A percentile compares a stretch with the other conserved stretches of the same genome.
These are phyloP conservation scores for Rhogogaster chlorosoma DNA, from an alignment of 2,888 invertebrate species.

Conservation along the genomic window DNA sequence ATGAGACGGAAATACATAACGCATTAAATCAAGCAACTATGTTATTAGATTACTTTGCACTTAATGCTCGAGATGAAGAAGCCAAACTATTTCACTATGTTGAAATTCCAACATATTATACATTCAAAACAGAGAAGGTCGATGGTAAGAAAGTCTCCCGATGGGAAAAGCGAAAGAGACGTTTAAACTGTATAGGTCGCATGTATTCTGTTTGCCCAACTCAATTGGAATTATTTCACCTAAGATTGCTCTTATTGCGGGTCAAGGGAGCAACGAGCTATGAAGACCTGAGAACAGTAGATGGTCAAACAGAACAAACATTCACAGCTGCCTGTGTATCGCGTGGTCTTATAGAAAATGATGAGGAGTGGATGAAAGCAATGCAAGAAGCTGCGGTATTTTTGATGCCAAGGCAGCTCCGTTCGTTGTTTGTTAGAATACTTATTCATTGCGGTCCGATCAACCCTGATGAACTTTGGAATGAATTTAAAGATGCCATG, in stretches of 20 bases:
- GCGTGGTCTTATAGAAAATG: slow-evolving; percentile 64
- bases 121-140: slow-evolving; percentile 43
- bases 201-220: slow-evolving; percentile 29
- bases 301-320: slow-evolving; percentile 59
- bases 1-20: slow-evolving; percentile 43
- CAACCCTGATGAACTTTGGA: background rate
- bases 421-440: background rate
- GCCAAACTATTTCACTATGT: slow-evolving; percentile 48
- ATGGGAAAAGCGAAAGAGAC: slow-evolving; percentile 52
- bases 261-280: slow-evolving; percentile 65
- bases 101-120: slow-evolving; percentile 51
- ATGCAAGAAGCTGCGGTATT: slow-evolving; percentile 61
- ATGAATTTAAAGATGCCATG: slow-evolving; percentile 38
- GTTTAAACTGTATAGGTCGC: slow-evolving; percentile 50
- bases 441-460: background rate
- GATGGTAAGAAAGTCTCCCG: slow-evolving; percentile 23
- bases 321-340: slow-evolving; percentile 62
- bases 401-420: background rate
- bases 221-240: slow-evolving; percentile 63
- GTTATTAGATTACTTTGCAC: slow-evolving; percentile 50
- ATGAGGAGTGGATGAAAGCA: slow-evolving; percentile 62
- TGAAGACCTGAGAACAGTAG: slow-evolving; percentile 63
- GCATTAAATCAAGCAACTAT: slow-evolving; percentile 47
- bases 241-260: slow-evolving; percentile 65
- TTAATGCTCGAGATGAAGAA: slow-evolving; percentile 44